phyloP scores from a whole-genome alignment of 2,797 vertebrate species.

The Mallotus villosus region DNA sequence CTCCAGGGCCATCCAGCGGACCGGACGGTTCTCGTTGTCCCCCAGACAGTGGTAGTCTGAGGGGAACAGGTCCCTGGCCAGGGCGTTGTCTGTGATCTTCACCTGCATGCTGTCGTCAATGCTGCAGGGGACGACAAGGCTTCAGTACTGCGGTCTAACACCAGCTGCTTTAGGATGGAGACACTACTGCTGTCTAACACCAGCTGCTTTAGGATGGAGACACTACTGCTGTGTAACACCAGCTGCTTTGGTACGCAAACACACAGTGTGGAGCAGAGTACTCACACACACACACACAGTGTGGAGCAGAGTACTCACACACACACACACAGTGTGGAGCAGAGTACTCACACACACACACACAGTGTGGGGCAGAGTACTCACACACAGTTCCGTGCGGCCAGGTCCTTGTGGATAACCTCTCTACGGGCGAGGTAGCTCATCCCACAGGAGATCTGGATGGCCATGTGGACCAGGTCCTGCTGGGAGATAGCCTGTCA shows the following conservation, averaged over 20 bases:
- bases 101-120: constrained; percentile 98
- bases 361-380: constrained; percentile 52
- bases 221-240: neutral
- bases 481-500: constrained; percentile 98
- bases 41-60: constrained; percentile 99
- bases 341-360: neutral
- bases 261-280: too few species aligned
- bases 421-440: constrained; percentile 95
- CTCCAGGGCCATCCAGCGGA: constrained; percentile 98
- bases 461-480: constrained; percentile 97
- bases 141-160: neutral
- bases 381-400: constrained; percentile 98
- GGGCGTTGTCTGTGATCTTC: constrained; percentile 97
- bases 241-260: too few species aligned
- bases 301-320: too few species aligned
- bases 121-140: constrained; percentile 74
- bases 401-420: constrained; percentile 98
- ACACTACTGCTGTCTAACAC: neutral
- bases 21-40: constrained; percentile 96
- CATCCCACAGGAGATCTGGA: constrained; percentile 98
- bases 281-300: too few species aligned
- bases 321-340: too few species aligned
- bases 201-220: too few species aligned
- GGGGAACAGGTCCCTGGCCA: constrained; percentile 94
- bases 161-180: too few species aligned